Evolutionary conservation across 2,888 invertebrate genomes (phyloP), one percentile per base, ranked within the genome.

Genomic region (Euzophera pinguis): DNA sequence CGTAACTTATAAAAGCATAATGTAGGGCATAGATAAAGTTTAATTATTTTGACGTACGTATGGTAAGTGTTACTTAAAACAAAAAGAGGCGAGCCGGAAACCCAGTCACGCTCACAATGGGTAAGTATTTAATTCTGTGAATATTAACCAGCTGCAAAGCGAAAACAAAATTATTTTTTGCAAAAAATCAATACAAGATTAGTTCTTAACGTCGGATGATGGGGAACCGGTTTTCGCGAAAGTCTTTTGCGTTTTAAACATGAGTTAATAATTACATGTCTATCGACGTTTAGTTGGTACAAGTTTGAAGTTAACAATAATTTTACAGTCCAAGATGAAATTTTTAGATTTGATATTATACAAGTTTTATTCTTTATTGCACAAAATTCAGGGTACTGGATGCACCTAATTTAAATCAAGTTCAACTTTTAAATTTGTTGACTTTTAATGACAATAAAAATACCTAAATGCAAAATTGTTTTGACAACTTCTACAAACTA

Each of bases 221-320:
- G 22, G 22, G 22, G 34, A 43, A 50, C 41, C 42, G 14, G 41
- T 41, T 50, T 50, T 50, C 16, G 34, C 42, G n/a, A 14, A 42
- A 17, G 34, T 59, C 59, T 42, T 35, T 43, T 50, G 42, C 50
- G 42, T 42, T 50, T 50, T 35, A 50, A 42, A 41, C 22, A n/a
- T n/a, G n/a, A n/a, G 39, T 35, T 34, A 17, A 16, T 16, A 17
- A 41, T 10, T 38, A 38, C 48, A 49, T 22, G 29, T 38, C 27
- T 13, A 9, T 22, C 38, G 9, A 13, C 22, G 14, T 38, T 8
- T 12, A 38, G 3, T 4, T 32, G 1, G 7, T 32, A 32, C 7
- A 10, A 38, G 12, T n/a, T n/a, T n/a, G n/a, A n/a, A n/a, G n/a
- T 13, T 14, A 38, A 13, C n/a, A 5, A 13, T 6, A 12, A 13